Percentiles rank a stretch among this genome's conserved stretches.
Evolutionary conservation across 2,888 invertebrate species (phyloP).

Genomic region (Idaea straminata): DNA sequence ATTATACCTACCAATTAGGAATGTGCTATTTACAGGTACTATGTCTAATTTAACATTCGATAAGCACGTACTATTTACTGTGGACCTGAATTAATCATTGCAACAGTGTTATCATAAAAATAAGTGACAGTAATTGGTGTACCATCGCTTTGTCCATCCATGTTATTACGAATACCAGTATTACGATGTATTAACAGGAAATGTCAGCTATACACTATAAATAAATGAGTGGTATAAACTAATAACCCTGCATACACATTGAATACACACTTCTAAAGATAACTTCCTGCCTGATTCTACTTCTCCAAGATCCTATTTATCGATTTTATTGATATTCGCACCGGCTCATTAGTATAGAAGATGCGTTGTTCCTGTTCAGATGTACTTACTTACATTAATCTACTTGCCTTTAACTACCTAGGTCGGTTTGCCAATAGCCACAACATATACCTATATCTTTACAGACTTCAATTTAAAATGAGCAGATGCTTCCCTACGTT

Average conservation of each 20-base stretch:
- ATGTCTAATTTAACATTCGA: background rate
- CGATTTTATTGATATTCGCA: background rate
- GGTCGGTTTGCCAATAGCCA: background rate
- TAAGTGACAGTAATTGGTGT: constrained; percentile 5
- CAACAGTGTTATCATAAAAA: constrained; percentile 3
- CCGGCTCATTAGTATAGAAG: background rate
- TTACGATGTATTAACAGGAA: constrained; percentile 19
- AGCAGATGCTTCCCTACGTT: too few species aligned
- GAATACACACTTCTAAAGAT: constrained; percentile 23
- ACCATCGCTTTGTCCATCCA: constrained; percentile 10
- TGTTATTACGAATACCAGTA: constrained; percentile 3
- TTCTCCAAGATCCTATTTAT: background rate
- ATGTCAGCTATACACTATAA: constrained; percentile 16
- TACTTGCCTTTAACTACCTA: background rate
- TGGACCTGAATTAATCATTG: background rate
- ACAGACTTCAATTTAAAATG: too few species aligned
- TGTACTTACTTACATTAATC: constrained; percentile 9
- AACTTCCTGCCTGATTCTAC: constrained; percentile 22
- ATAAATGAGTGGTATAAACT: constrained; percentile 13
- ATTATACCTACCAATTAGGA: background rate
- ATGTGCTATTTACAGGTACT: background rate
- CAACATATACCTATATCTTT: too few species aligned
- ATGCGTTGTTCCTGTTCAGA: background rate
- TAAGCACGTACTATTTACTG: background rate
- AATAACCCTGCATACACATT: constrained; percentile 24